Evolutionary conservation across 1,140 invertebrate genomes (phyloP).

Genomic region (Solenopsis fugax): DNA sequence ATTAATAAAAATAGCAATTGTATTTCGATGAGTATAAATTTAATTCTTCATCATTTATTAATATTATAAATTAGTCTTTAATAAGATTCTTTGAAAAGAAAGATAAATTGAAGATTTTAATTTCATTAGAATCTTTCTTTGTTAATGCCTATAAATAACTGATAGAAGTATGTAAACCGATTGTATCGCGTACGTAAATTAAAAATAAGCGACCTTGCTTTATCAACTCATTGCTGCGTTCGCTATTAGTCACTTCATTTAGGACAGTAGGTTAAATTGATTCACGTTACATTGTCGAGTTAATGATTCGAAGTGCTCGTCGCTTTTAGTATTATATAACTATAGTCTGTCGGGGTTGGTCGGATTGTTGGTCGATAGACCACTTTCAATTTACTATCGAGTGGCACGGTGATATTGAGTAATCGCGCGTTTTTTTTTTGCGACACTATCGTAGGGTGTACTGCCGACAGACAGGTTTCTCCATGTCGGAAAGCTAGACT

Average conservation of each 20-base stretch:
- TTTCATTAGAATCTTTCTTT: background rate
- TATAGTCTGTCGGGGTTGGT: background rate
- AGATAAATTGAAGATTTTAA: background rate
- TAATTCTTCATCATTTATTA: no score
- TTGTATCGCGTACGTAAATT: background rate
- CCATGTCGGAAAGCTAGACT: background rate
- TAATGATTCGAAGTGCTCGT: slow-evolving; percentile 33
- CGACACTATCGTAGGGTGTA: background rate
- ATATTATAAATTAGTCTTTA: no score
- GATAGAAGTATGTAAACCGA: background rate
- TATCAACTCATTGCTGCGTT: background rate
- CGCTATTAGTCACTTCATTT: slow-evolving; percentile 27
- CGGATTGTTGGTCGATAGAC: slow-evolving; percentile 31
- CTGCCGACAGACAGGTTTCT: background rate
- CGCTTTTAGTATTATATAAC: slow-evolving; percentile 27
- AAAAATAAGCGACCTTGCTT: background rate
- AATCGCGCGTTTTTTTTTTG: slow-evolving; percentile 30
- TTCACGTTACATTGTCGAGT: background rate
- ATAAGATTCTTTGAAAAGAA: no score
- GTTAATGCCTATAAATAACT: background rate
- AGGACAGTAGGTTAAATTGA: slow-evolving; percentile 30
- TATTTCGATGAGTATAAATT: no score
- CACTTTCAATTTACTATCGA: slow-evolving; percentile 4
- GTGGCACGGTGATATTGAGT: slow-evolving; percentile 12
- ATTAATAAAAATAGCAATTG: no score